A percentile compares a stretch with the other conserved stretches of the same genome.
Evolutionary conservation across 1,140 invertebrate genomes (phyloP).

Genomic region (Brachionus plicatilis): DNA sequence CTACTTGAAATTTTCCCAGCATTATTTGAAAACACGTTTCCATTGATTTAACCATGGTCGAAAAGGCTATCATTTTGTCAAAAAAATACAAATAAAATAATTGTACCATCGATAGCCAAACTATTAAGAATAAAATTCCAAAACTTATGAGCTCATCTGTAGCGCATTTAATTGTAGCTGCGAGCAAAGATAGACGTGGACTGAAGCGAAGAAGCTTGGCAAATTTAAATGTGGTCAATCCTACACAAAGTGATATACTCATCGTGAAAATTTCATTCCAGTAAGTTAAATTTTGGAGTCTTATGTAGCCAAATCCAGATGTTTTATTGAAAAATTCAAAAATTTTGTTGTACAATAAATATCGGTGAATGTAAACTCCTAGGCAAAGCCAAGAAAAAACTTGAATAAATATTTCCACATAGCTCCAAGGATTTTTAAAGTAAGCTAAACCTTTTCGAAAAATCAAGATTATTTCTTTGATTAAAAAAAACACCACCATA

Average conservation of each 20-base stretch:
- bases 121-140: constrained; percentile 53
- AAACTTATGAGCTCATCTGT: constrained; percentile 51
- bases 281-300: constrained; percentile 57
- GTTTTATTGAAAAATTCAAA: constrained; percentile 54
- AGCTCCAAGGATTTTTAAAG: constrained; percentile 57
- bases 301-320: constrained; percentile 59
- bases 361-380: constrained; percentile 54
- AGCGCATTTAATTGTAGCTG: constrained; percentile 50
- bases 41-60: neutral
- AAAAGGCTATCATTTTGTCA: constrained; percentile 24
- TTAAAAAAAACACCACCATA: constrained; percentile 59
- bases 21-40: constrained; percentile 37
- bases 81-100: constrained; percentile 59
- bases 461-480: constrained; percentile 50
- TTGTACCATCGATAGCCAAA: constrained; percentile 54
- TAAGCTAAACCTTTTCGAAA: constrained; percentile 46
- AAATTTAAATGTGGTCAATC: constrained; percentile 59
- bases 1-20: constrained; percentile 36
- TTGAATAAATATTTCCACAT: constrained; percentile 55
- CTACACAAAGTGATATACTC: constrained; percentile 58
- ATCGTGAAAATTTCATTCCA: constrained; percentile 58
- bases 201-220: constrained; percentile 60
- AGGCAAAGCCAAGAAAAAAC: constrained; percentile 52
- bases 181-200: constrained; percentile 48
- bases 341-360: constrained; percentile 49